These are phyloP conservation scores for Rhabdophis nuchalis DNA, from an alignment of 2,797 vertebrate species.

Conservation along the genomic window DNA sequence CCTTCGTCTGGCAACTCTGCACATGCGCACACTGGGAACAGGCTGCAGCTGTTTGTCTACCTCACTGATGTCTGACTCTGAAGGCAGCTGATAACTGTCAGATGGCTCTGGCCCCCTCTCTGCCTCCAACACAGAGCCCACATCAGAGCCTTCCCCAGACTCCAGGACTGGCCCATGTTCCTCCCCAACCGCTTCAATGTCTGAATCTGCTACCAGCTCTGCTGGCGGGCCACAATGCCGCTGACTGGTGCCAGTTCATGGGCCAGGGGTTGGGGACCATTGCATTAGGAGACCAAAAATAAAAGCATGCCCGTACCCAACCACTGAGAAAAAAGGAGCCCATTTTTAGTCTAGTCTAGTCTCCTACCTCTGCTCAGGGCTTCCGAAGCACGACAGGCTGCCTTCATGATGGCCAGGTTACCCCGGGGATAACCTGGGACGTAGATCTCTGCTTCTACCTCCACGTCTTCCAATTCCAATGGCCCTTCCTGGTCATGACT, in stretches of 20 bases:
- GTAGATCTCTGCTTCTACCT: constrained; percentile 31
- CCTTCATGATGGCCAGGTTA: constrained; percentile 25
- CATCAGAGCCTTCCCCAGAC: no score
- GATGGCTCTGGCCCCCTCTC: no score
- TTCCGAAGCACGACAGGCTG: constrained; percentile 10
- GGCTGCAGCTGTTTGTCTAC: no score
- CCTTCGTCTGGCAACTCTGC: no score
- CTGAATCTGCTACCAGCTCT: no score
- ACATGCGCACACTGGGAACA: no score
- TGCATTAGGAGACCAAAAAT: neutral
- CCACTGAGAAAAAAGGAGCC: neutral
- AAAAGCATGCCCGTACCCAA: neutral
- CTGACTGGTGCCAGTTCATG: accelerated
- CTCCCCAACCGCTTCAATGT: no score
- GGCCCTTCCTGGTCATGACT: neutral
- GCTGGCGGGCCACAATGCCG: no score
- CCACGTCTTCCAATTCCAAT: constrained; percentile 7
- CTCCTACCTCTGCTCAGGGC: constrained; percentile 9
- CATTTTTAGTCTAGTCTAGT: neutral
- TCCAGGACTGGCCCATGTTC: no score
- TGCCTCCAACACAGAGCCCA: no score
- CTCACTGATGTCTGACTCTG: no score
- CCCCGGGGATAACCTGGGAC: neutral
- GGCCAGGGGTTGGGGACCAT: neutral
- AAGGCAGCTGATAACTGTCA: no score